Evolutionary conservation across 2,797 vertebrate species (phyloP).

Genomic region (Hybognathus amarus): DNA sequence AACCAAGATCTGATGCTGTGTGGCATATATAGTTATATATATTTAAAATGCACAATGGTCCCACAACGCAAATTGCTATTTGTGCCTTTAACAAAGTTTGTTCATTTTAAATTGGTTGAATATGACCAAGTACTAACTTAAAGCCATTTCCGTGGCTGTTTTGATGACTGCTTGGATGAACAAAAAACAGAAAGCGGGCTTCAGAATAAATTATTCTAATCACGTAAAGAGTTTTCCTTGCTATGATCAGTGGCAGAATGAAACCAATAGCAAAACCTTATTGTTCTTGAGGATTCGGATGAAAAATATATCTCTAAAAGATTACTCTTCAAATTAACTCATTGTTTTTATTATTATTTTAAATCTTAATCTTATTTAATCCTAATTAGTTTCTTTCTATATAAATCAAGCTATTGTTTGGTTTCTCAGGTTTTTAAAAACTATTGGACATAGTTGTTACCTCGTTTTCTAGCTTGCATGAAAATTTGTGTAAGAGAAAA

Average conservation of each 20-base stretch:
- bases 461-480: not conserved
- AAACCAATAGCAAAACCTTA: not conserved
- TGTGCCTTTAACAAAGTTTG: not conserved
- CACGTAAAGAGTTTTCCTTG: not conserved
- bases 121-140: too few relatives aligned
- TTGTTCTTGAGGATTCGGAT: not conserved
- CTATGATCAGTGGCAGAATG: not conserved
- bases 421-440: not conserved
- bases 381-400: not conserved
- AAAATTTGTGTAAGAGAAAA: not conserved
- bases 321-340: not conserved
- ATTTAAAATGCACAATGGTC: not conserved
- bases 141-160: too few relatives aligned
- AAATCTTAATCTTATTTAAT: not conserved
- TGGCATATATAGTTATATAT: not conserved
- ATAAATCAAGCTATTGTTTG: not conserved
- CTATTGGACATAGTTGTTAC: not conserved
- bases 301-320: not conserved
- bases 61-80: not conserved
- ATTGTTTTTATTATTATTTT: not conserved
- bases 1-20: slow-evolving; percentile 1
- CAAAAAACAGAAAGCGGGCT: not conserved
- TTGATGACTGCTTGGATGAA: not conserved
- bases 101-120: too few relatives aligned
- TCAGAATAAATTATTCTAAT: not conserved